phyloP scores from a whole-genome alignment of 1,140 invertebrate species.

The Microplitis mediator region DNA sequence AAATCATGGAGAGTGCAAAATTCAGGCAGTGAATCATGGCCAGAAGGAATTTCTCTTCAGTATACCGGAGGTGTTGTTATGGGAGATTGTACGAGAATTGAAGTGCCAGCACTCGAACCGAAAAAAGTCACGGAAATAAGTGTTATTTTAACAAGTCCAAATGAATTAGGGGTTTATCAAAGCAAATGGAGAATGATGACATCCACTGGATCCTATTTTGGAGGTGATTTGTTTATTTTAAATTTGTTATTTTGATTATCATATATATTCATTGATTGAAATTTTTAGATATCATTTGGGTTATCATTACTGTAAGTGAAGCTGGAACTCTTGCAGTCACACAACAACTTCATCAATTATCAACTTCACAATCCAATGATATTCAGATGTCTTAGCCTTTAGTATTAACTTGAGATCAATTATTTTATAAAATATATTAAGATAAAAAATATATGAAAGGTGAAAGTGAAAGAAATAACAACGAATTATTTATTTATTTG shows the following conservation, averaged over 20 bases:
- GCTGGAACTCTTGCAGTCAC: slow-evolving; percentile 72
- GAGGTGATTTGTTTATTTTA: slow-evolving; percentile 64
- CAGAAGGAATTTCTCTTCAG: slow-evolving; percentile 74
- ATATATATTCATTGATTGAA: neutral
- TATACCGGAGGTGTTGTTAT: slow-evolving; percentile 70
- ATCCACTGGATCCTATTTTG: slow-evolving; percentile 80
- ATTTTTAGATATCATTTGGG: slow-evolving; percentile 72
- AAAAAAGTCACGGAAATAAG: slow-evolving; percentile 71
- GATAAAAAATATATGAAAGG: neutral
- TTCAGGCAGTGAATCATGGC: slow-evolving; percentile 79
- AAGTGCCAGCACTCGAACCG: slow-evolving; percentile 70
- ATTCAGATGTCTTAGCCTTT: slow-evolving; percentile 57
- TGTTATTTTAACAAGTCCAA: slow-evolving; percentile 74
- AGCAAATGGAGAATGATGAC: slow-evolving; percentile 85
- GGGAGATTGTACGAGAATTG: slow-evolving; percentile 64
- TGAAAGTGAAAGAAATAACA: neutral
- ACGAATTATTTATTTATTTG: neutral
- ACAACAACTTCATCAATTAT: slow-evolving; percentile 70
- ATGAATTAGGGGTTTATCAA: slow-evolving; percentile 73
- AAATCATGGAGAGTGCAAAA: slow-evolving; percentile 86
- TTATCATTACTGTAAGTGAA: slow-evolving; percentile 72
- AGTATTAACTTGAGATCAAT: neutral
- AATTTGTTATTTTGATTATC: neutral
- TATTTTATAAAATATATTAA: slow-evolving; percentile 1
- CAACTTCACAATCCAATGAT: slow-evolving; percentile 58